phyloP scores from a whole-genome alignment of 1,140 invertebrate genomes.

The Cardiocondyla obscurior region DNA sequence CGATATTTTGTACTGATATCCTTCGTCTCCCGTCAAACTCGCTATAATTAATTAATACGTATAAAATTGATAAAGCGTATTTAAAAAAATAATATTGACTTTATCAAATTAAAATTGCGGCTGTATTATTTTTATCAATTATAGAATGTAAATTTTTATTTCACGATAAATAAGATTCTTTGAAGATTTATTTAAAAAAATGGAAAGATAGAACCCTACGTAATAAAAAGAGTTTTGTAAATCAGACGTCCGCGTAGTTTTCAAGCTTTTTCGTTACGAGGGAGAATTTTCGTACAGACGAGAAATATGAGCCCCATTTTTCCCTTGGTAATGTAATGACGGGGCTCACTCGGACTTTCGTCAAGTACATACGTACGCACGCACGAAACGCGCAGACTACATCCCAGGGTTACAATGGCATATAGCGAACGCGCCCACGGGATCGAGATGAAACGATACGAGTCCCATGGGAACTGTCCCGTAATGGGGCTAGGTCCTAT shows the following conservation, averaged over 20 bases:
- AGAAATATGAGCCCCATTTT: slow-evolving; percentile 26
- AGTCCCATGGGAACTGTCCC: slow-evolving; percentile 59
- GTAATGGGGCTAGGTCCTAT: slow-evolving; percentile 52
- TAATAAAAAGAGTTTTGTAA: slow-evolving; percentile 24
- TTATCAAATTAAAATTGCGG: neutral
- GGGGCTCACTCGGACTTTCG: slow-evolving; percentile 19
- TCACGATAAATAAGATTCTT: too few species aligned
- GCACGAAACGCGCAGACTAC: slow-evolving; percentile 57
- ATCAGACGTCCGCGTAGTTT: slow-evolving; percentile 3
- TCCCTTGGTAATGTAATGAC: slow-evolving; percentile 9
- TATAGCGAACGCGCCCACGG: slow-evolving; percentile 42
- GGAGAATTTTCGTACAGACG: slow-evolving; percentile 8
- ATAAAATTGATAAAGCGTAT: neutral
- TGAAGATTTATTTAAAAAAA: slow-evolving; percentile 10
- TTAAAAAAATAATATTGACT: neutral
- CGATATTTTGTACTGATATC: neutral
- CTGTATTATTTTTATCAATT: neutral
- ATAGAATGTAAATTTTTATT: neutral
- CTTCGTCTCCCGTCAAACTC: neutral
- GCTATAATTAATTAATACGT: slow-evolving; percentile 13
- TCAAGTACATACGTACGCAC: slow-evolving; percentile 47
- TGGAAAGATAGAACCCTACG: neutral
- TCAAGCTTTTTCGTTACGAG: neutral
- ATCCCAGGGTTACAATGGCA: slow-evolving; percentile 55
- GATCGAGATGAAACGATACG: slow-evolving; percentile 67